phyloP scores from a whole-genome alignment of 2,113 vertebrate genomes.

The Alethe castanea region DNA sequence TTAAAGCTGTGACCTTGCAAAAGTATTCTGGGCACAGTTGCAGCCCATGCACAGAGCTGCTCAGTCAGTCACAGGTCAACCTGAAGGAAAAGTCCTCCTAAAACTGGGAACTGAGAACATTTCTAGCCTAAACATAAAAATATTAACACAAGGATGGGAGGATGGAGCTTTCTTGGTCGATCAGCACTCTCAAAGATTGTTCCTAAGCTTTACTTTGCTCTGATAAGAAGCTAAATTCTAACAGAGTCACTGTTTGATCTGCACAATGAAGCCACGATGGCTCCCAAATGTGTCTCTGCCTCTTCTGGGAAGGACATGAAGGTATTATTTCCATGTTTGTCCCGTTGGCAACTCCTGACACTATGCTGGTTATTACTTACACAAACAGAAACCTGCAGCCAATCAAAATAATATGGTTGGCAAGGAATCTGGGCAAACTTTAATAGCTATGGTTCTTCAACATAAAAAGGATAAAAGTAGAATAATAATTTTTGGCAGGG shows the following conservation, averaged over 20 bases:
- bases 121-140: background rate
- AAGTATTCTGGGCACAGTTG: background rate
- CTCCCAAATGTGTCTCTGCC: slow-evolving; percentile 38
- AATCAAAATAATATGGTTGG: slow-evolving; percentile 70
- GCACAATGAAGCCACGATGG: background rate
- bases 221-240: background rate
- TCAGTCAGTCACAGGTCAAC: background rate
- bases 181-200: background rate
- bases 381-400: slow-evolving; percentile 59
- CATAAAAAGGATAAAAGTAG: slow-evolving; percentile 63
- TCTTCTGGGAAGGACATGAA: slow-evolving; percentile 53
- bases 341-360: slow-evolving; percentile 41
- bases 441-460: slow-evolving; percentile 42
- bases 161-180: background rate
- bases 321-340: slow-evolving; percentile 61
- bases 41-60: fast-evolving
- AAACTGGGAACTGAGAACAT: background rate
- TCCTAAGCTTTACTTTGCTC: background rate
- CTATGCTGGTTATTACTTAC: slow-evolving; percentile 59
- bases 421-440: slow-evolving; percentile 65
- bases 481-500: slow-evolving; percentile 60
- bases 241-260: background rate
- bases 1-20: background rate
- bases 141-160: background rate
- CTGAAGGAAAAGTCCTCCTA: background rate